Conservation (phyloP, 2,797 vertebrate species). For the Ptychadena robeensis region DNA sequence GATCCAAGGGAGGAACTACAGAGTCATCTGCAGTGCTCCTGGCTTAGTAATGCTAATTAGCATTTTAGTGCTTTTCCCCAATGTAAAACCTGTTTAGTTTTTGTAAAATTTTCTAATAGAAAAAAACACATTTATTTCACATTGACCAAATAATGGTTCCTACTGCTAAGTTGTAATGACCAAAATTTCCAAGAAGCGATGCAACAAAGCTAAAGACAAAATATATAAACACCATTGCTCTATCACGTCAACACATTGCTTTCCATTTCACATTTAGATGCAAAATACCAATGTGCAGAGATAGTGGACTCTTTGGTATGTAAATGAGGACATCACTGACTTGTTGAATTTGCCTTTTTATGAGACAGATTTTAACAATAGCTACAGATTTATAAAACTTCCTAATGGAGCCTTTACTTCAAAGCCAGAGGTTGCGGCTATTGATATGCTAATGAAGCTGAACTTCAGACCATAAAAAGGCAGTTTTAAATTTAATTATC, state of each 20-base stretch:
- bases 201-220: constrained; percentile 6
- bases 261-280: constrained; percentile 39
- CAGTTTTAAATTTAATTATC: constrained; percentile 53
- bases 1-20: background rate
- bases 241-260: constrained; percentile 42
- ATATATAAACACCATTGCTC: constrained; percentile 36
- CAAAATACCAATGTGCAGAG: constrained; percentile 37
- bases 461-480: constrained; percentile 55
- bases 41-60: background rate
- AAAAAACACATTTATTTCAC: background rate
- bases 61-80: background rate
- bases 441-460: constrained; percentile 57
- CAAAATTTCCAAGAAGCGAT: background rate
- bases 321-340: constrained; percentile 56
- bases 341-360: constrained; percentile 57
- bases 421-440: constrained; percentile 56
- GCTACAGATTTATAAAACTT: constrained; percentile 54
- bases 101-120: background rate
- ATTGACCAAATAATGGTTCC: background rate
- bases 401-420: constrained; percentile 55
- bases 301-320: constrained; percentile 50
- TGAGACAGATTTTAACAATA: constrained; percentile 56
- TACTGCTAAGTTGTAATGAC: background rate
- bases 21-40: background rate
- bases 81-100: background rate